Percentiles rank a stretch among this genome's conserved stretches.
Conservation (phyloP, 2,113 vertebrate species). For the Pachypanchax playfairii region DNA sequence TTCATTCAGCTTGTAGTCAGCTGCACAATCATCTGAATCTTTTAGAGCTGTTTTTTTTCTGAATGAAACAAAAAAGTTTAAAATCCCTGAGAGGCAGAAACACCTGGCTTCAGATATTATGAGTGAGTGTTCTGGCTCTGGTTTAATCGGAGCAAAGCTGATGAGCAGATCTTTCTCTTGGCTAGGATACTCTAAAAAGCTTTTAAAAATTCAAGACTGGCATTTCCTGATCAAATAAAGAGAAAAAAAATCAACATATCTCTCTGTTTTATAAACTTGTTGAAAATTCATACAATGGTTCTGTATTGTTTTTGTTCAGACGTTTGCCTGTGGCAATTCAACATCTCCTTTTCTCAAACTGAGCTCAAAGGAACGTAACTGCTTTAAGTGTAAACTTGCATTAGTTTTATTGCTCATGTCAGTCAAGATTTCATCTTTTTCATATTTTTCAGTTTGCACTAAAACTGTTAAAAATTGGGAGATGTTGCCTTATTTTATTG, state of each 20-base stretch:
- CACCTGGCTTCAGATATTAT: neutral
- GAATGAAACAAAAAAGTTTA: neutral
- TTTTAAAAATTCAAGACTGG: too few species aligned
- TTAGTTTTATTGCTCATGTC: conserved; percentile 14
- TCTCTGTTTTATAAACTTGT: too few species aligned
- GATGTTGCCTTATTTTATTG: conserved; percentile 1
- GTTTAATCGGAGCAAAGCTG: neutral
- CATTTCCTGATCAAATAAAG: too few species aligned
- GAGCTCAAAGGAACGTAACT: neutral
- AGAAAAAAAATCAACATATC: too few species aligned
- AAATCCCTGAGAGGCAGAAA: neutral
- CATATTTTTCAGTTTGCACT: conserved; percentile 2
- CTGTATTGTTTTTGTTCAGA: too few species aligned
- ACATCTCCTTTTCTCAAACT: neutral
- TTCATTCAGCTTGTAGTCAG: neutral
- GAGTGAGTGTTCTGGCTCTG: neutral
- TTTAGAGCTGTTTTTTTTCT: conserved; percentile 25
- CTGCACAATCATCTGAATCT: conserved; percentile 2
- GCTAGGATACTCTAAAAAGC: too few species aligned
- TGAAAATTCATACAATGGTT: too few species aligned
- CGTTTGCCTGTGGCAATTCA: too few species aligned
- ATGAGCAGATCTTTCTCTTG: neutral
- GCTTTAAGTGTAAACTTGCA: neutral
- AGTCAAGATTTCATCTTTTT: conserved; percentile 13
- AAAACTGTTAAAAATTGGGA: conserved; percentile 8